Evolutionary conservation across 2,888 invertebrate genomes (phyloP), one percentile per base, ranked within the genome.

Genomic region (Gerris lacustris): DNA sequence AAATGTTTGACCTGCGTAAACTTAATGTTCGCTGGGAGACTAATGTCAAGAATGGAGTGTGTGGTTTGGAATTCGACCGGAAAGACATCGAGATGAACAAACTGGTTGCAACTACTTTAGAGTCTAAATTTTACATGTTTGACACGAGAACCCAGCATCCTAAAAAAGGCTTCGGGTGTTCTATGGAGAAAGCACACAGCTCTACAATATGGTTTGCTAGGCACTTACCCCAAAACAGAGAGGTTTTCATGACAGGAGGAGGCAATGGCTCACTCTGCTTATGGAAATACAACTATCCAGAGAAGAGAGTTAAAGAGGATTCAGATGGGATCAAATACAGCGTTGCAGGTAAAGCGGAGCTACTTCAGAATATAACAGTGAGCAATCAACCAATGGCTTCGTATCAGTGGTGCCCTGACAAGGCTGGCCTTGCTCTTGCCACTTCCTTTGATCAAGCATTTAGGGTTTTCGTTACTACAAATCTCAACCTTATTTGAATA

Each of bases 51-150:
- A 96, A 96, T 84, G 96, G 96, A 76, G 88, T 93, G 0, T 96
- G 95, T 77, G 85, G 86, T 31, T 76, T 92, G 45, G 94, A 97
- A 79, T 97, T 97, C 80, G 96, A 97, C 79, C 85, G 96, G 45
- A 90, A 89, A 78, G 94, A 96, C 78, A 96, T 96, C 77, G 86
- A 88, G 73, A 96, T 96, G 94, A 97, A 97, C 80, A 97, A 97
- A 82, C 80, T 97, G 76, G 90, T 91, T 0, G 94, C 90, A 0
- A 93, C 96, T 0, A 94, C 96, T 0, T 81, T 97, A 6, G 96
- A 97, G 79, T 92, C 94, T 0, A 94, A 92, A 75, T 88, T 96
- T 72, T 88, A 91, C 79, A 87, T 95, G 0, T 96, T 90, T 79
- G 96, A 97, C 79, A 84, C 95, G 75, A 86, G 92, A 75, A 94